Evolutionary conservation across 2,797 vertebrate species (phyloP).

Genomic region (Hyperoplus immaculatus): DNA sequence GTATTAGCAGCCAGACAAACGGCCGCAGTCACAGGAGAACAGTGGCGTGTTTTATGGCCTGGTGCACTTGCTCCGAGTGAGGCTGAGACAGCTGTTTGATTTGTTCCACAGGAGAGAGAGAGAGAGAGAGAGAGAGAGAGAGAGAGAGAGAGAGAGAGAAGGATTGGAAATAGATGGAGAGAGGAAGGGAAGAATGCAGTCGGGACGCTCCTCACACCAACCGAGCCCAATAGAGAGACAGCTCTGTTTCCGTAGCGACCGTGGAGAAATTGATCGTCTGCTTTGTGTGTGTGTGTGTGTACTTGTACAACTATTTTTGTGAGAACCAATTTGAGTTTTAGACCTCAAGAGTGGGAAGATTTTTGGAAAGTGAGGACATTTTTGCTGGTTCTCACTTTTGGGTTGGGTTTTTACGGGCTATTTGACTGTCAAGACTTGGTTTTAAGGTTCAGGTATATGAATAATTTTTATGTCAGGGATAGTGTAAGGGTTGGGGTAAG

Average conservation of each 20-base stretch:
- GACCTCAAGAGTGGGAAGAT: no score
- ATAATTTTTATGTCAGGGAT: no score
- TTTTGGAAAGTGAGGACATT: no score
- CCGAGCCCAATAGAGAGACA: slow-evolving; percentile 68
- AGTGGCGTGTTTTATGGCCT: slow-evolving; percentile 65
- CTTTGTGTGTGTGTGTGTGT: slow-evolving; percentile 22
- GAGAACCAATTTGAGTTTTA: no score
- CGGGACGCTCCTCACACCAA: slow-evolving; percentile 50
- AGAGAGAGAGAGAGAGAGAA: slow-evolving; percentile 34
- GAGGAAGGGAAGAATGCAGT: slow-evolving; percentile 63
- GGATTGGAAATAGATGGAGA: slow-evolving; percentile 6
- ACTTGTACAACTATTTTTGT: no score
- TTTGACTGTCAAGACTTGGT: no score
- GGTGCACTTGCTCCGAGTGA: slow-evolving; percentile 64
- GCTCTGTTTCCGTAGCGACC: slow-evolving; percentile 81
- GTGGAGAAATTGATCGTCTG: slow-evolving; percentile 75
- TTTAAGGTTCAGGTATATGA: no score
- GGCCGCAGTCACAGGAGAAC: slow-evolving; percentile 57
- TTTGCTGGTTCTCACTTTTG: no score
- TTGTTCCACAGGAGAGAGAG: slow-evolving; percentile 58
- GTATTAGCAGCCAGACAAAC: slow-evolving; percentile 70
- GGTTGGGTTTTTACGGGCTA: no score
- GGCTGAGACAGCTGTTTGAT: slow-evolving; percentile 69
- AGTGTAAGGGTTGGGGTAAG: no score
- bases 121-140: slow-evolving; percentile 31